phyloP scores from a whole-genome alignment of 2,888 invertebrate species.

The Lasioglossum malachurum region DNA sequence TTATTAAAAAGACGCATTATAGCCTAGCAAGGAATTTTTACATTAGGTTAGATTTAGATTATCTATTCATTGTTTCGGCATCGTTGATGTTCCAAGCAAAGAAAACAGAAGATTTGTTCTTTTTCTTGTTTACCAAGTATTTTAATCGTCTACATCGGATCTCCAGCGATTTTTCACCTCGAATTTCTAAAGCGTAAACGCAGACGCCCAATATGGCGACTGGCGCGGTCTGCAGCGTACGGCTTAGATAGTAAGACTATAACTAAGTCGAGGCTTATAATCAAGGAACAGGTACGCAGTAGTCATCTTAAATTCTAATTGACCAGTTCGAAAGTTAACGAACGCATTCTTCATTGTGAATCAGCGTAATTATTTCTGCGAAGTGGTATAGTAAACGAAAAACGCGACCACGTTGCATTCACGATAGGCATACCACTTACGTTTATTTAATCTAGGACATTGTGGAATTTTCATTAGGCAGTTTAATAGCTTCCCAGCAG shows the following conservation, averaged over 20 bases:
- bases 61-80: neutral
- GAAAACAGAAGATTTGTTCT: neutral
- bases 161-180: neutral
- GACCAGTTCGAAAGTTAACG: slow-evolving; percentile 10
- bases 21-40: neutral
- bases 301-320: slow-evolving; percentile 8
- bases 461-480: neutral
- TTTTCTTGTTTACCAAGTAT: neutral
- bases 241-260: neutral
- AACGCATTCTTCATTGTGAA: neutral
- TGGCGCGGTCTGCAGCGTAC: neutral
- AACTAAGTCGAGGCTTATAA: neutral
- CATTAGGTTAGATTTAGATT: neutral
- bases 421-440: neutral
- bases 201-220: neutral
- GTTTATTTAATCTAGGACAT: neutral
- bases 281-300: slow-evolving; percentile 1
- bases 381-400: neutral
- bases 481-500: neutral
- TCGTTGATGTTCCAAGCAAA: neutral
- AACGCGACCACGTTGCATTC: neutral
- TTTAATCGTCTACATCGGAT: neutral
- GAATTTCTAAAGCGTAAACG: neutral
- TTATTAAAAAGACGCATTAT: no score
- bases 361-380: neutral